Percentiles rank a stretch among this genome's conserved stretches.
Conservation (phyloP, 2,888 invertebrate species). For the Caenorhabditis sp. region DNA sequence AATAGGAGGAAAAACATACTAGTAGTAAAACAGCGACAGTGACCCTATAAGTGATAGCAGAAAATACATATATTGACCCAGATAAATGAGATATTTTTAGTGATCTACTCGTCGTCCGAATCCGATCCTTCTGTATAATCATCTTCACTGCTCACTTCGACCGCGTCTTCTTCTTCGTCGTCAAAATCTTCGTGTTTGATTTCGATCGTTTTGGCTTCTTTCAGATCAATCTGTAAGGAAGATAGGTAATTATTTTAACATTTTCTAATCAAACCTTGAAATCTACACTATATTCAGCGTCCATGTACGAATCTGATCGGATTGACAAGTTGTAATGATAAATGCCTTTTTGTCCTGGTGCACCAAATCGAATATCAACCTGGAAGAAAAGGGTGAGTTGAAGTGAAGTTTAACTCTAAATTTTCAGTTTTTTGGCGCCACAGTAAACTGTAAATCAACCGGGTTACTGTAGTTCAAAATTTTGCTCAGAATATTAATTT, state of each 20-base stretch:
- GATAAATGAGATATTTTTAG: background rate
- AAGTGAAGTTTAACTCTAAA: too few species aligned
- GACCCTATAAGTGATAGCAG: background rate
- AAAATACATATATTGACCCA: background rate
- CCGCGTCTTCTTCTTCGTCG: constrained; percentile 65
- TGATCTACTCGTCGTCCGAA: constrained; percentile 37
- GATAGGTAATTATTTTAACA: background rate
- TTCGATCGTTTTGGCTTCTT: constrained; percentile 80
- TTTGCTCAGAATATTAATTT: too few species aligned
- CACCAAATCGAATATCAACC: constrained; percentile 90
- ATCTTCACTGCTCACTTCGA: constrained; percentile 30
- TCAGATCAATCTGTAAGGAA: constrained; percentile 83
- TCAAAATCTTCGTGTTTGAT: constrained; percentile 75
- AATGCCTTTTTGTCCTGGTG: constrained; percentile 89
- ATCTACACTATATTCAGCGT: constrained; percentile 92
- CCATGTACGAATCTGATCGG: constrained; percentile 94
- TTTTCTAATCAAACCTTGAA: constrained; percentile 78
- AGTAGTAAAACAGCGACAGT: background rate
- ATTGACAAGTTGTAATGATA: constrained; percentile 83
- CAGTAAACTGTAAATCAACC: too few species aligned
- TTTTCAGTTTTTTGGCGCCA: too few species aligned
- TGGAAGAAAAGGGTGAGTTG: constrained; percentile 57
- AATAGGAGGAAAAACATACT: too few species aligned
- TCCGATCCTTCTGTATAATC: constrained; percentile 58
- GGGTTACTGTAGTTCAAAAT: too few species aligned